Evolutionary conservation across 2,888 invertebrate species (phyloP), one percentile per base, ranked within the genome.

Genomic region (Aporophyla lueneburgensis): DNA sequence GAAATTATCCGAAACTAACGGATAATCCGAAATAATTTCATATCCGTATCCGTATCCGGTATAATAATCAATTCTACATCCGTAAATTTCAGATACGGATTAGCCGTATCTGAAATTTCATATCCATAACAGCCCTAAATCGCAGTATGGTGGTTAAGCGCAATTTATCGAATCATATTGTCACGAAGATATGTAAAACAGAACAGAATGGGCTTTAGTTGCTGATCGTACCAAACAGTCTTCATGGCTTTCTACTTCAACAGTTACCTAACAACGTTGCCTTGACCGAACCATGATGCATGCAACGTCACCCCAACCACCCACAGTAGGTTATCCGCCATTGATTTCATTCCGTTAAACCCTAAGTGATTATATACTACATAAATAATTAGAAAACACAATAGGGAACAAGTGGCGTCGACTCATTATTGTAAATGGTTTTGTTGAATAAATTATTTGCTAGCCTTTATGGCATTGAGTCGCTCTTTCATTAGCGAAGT

Each of bases 251-350:
- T 79, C 58, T 70, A 53, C 71, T 53, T 61, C 33, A 67, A 65
- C 62, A 59, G 74, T 68, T 65, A 71, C 62, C 33, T n/a, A 46
- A 49, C 21, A 19, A 54, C 24, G 56, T 84, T 62, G 24, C 87
- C 87, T 86, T 86, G 79, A 81, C 78, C 74, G 69, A 71, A 71
- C 72, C 70, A 43, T 76, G 74, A 75, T 78, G 53, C 77, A 86
- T 74, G 63, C 65, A 83, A 65, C 27, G 24, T 71, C 66, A 75
- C 46, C 46, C 53, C 61, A 21, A 46, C 51, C 61, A 27, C 70
- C 12, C 33, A 51, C 27, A 66, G 27, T 14, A 49, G 40, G 66
- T 21, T 77, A 71, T 54, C 58, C 71, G 43, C 54, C 74, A 87
- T 76, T 80, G 76, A 80, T 85, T 81, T 74, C 9, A 76, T 66